Conservation (phyloP, 2,113 vertebrate genomes). For the Benitochromis conjunctus region DNA sequence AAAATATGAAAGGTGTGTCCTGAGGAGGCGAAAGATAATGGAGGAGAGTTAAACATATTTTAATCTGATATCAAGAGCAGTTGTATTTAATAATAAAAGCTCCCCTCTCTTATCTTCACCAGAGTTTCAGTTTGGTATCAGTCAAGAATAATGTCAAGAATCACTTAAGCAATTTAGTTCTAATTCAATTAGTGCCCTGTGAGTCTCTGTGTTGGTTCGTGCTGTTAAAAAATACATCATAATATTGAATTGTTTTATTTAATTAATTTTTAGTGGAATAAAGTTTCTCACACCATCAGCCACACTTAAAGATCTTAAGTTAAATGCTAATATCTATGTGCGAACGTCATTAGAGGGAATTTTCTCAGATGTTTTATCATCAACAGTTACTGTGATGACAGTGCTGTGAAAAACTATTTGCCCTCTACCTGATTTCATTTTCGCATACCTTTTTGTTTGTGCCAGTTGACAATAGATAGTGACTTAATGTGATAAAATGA, state of each 20-base stretch:
- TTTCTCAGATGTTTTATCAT: not conserved
- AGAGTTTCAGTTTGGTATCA: not conserved
- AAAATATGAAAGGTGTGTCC: not conserved
- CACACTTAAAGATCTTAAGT: accelerated
- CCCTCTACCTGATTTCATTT: not conserved
- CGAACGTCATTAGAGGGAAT: accelerated
- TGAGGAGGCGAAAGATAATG: not conserved
- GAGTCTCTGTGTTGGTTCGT: accelerated
- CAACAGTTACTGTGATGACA: accelerated
- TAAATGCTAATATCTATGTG: not conserved
- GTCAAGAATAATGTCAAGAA: not conserved
- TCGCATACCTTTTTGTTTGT: not conserved
- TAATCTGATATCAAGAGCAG: not conserved
- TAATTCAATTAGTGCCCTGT: not conserved
- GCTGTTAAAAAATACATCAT: not conserved
- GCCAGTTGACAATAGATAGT: not conserved
- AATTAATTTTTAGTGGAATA: not conserved
- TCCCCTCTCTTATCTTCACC: not conserved
- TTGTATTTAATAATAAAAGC: not conserved
- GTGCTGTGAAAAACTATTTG: not conserved
- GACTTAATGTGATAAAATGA: not conserved
- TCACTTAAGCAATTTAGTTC: not conserved
- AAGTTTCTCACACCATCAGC: not conserved
- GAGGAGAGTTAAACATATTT: not conserved
- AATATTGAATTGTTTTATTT: not conserved